phyloP scores from a whole-genome alignment of 2,797 vertebrate species.

The Danio kyathit region DNA sequence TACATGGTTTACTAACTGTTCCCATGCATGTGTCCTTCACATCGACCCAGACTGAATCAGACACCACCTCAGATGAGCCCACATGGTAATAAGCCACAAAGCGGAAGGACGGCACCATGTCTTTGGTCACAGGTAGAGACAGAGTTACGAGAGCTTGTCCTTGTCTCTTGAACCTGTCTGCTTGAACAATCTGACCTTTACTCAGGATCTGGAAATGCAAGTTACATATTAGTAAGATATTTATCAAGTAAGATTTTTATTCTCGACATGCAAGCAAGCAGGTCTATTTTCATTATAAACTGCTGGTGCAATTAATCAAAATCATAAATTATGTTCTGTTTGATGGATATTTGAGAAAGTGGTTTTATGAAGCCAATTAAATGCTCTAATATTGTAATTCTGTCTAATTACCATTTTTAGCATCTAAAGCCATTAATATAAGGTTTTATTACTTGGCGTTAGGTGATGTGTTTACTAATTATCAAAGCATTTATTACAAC shows the following conservation, averaged over 20 bases:
- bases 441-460: no score
- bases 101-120: conserved; percentile 84
- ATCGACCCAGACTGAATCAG: conserved; percentile 83
- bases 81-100: conserved; percentile 80
- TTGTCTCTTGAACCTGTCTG: conserved; percentile 51
- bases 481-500: no score
- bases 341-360: no score
- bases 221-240: not conserved
- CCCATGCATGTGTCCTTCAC: conserved; percentile 84
- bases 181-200: conserved; percentile 75
- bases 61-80: conserved; percentile 70
- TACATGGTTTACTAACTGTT: conserved; percentile 63
- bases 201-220: conserved; percentile 73
- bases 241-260: not conserved
- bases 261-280: no score
- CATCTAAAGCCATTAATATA: no score
- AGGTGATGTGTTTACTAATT: no score
- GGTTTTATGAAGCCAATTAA: no score
- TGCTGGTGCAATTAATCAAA: no score
- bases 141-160: conserved; percentile 76
- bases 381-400: no score
- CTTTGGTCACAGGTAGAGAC: conserved; percentile 61
- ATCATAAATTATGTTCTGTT: no score
- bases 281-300: not conserved
- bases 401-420: no score